These are phyloP conservation scores for Trichopoda pennipes DNA, from an alignment of 2,888 invertebrate genomes.

Conservation along the genomic window DNA sequence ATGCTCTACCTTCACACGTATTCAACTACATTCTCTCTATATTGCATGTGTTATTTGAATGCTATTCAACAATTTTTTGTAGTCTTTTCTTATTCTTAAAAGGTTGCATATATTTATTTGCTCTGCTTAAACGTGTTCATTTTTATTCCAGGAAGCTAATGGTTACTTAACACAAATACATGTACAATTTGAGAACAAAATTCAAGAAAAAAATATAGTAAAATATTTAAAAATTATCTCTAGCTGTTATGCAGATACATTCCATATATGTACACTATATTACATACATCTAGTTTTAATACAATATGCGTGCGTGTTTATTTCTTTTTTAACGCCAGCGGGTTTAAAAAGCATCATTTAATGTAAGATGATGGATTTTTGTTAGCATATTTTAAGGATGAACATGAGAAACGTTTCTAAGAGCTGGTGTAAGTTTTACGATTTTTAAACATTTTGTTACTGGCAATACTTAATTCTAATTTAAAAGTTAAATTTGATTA, in stretches of 20 bases:
- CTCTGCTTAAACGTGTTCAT: constrained; percentile 3
- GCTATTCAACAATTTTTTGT: neutral
- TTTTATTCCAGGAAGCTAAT: neutral
- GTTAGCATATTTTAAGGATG: constrained; percentile 20
- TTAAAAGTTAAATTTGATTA: no score
- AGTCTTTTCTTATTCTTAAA: neutral
- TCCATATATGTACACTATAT: neutral
- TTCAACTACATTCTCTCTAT: neutral
- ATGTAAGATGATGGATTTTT: neutral
- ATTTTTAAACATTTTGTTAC: no score
- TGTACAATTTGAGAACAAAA: neutral
- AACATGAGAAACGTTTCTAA: neutral
- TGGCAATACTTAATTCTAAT: no score
- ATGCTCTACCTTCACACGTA: neutral
- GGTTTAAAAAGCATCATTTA: neutral
- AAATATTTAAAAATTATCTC: neutral
- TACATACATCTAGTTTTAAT: no score
- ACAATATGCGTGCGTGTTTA: no score
- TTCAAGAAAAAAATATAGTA: neutral
- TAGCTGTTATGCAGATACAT: neutral
- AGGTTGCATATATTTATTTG: neutral
- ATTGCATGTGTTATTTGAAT: constrained; percentile 7
- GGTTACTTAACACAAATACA: neutral
- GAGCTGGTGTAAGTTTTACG: neutral
- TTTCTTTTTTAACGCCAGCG: neutral